Percentiles rank a stretch among this genome's conserved stretches.
These are phyloP conservation scores for Phoebastria nigripes DNA, from an alignment of 2,797 vertebrate genomes.

Conservation along the genomic window DNA sequence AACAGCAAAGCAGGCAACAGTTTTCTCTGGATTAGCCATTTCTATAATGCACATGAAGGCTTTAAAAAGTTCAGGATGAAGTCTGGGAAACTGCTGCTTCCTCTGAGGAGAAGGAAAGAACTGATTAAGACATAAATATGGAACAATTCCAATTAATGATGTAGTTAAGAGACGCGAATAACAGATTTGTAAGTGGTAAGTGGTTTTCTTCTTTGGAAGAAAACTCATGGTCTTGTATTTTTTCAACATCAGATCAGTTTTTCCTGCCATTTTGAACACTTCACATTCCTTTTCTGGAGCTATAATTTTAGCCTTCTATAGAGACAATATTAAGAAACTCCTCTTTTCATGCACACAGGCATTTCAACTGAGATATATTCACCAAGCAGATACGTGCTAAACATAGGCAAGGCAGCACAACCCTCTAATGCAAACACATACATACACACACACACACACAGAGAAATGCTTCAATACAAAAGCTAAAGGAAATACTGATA, in stretches of 20 bases:
- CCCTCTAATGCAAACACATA: not conserved
- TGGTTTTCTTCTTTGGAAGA: not conserved
- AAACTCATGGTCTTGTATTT: not conserved
- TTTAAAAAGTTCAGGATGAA: not conserved
- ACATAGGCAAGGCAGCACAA: not conserved
- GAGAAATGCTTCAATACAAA: not conserved
- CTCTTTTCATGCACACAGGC: not conserved
- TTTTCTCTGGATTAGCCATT: conserved; percentile 17
- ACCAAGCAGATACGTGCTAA: not conserved
- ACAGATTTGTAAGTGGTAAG: not conserved
- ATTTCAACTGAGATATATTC: not conserved
- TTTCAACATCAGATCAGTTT: not conserved
- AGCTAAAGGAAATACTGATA: not conserved
- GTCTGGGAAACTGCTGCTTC: not conserved
- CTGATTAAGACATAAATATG: not conserved
- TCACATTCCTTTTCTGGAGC: not conserved
- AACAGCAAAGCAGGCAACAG: not conserved
- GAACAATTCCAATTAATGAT: not conserved
- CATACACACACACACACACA: not conserved
- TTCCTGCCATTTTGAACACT: not conserved
- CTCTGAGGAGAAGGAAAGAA: not conserved
- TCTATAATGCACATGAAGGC: not conserved
- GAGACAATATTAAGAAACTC: not conserved
- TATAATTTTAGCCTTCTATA: not conserved
- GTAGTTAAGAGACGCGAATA: not conserved